Evolutionary conservation across 2,113 vertebrate species (phyloP).

Genomic region (Natator depressus): DNA sequence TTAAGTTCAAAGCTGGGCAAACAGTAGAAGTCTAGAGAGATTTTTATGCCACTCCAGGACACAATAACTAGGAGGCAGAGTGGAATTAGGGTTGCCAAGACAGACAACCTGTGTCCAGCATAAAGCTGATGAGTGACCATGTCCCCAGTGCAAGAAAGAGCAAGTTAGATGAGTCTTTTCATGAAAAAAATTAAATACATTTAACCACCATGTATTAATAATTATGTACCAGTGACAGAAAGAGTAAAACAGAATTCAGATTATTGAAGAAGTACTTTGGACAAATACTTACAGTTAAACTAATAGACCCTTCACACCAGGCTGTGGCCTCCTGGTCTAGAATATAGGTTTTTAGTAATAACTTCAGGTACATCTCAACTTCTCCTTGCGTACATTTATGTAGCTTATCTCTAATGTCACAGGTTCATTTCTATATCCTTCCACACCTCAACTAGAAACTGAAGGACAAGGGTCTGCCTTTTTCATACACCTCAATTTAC

Average conservation of each 20-base stretch:
- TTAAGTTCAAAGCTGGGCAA: background rate
- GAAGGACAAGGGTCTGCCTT: background rate
- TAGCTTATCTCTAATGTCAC: background rate
- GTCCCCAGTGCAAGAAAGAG: background rate
- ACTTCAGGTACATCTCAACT: background rate
- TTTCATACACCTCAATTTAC: background rate
- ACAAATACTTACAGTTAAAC: background rate
- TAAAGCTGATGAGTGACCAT: background rate
- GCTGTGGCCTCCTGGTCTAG: background rate
- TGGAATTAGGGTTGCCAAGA: background rate
- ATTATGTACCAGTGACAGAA: background rate
- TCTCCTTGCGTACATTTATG: background rate
- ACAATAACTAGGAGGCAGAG: background rate
- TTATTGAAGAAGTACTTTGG: background rate
- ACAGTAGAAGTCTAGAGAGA: background rate
- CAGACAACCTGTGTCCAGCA: background rate
- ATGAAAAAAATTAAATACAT: background rate
- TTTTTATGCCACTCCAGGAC: background rate
- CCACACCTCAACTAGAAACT: background rate
- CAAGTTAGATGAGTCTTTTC: background rate
- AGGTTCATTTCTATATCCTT: background rate
- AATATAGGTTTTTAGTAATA: background rate
- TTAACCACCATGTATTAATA: background rate
- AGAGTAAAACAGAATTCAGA: background rate
- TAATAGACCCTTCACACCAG: background rate